phyloP scores from a whole-genome alignment of 2,797 vertebrate genomes.

The Moxostoma hubbsi region DNA sequence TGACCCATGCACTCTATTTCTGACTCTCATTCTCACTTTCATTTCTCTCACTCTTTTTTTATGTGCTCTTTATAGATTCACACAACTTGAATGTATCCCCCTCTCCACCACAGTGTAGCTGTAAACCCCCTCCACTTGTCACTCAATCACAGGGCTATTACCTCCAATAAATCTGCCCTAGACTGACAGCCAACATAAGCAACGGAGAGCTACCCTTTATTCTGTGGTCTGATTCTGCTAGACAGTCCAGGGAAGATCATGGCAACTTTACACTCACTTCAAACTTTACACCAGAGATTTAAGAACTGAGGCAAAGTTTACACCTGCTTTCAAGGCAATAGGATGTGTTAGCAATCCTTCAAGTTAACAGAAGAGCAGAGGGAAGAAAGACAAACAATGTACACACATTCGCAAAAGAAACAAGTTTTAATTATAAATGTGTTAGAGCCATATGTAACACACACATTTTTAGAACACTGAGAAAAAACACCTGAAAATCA shows the following conservation, averaged over 20 bases:
- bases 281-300: conserved; percentile 34
- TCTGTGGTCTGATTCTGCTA: conserved; percentile 52
- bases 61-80: conserved; percentile 43
- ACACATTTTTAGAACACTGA: too few species aligned
- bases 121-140: conserved; percentile 58
- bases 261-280: conserved; percentile 41
- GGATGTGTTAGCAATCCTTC: not conserved
- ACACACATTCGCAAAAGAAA: not conserved
- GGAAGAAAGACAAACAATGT: not conserved
- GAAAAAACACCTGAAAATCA: not conserved
- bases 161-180: conserved; percentile 60
- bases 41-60: conserved; percentile 5
- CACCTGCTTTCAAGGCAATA: not conserved
- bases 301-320: conserved; percentile 26
- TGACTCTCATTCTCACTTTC: conserved; percentile 41
- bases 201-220: conserved; percentile 53
- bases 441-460: too few species aligned
- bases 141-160: conserved; percentile 61
- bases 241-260: conserved; percentile 44
- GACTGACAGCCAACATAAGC: conserved; percentile 60
- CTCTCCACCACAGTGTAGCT: conserved; percentile 43
- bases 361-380: not conserved
- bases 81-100: conserved; percentile 42
- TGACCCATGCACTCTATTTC: conserved; percentile 19
- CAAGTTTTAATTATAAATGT: too few species aligned